Evolutionary conservation across 2,888 invertebrate genomes (phyloP), one percentile per base, ranked within the genome.

Genomic region (Tryphoninae sp.): DNA sequence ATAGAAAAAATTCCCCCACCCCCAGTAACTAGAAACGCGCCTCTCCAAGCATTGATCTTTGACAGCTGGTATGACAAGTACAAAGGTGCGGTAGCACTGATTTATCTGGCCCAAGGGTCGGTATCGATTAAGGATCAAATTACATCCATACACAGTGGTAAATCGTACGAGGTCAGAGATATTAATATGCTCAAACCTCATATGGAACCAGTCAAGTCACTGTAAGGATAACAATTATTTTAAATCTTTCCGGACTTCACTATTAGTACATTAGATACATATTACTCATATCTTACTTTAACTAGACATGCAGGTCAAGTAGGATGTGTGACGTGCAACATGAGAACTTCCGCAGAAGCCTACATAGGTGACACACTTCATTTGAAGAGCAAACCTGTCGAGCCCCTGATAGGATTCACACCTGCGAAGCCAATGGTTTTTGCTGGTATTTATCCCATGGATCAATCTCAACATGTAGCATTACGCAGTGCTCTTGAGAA

Each of bases 1-100:
- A 94, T 99, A 59, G 94, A 95, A 84, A 93, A 93, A 89, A 94
- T 98, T 87, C 98, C 98, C 23, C 94, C 95, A 61, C 97, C 97
- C 0, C 88, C 91, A 45, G 95, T 94, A 0, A 90, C 94, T 83
- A 92, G 94, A 72, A 90, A 93, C 26, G 93, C 93, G 0, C 93
- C 95, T 40, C 95, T 98, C 80, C 95, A 95, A 90, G 97, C 97
- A 0, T 93, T 99, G 59, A 93, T 98, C 77, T 98, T 98, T 92
- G 99, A 99, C 90, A 97, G 97, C 76, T 98, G 97, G 96, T 98
- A 96, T 92, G 97, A 99, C 90, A 95, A 94, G 85, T 98, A 96
- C 89, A 95, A 96, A 89, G 98, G 98, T 0, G 95, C 96, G 0
- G 92, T 98, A 75, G 95, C 96, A 85, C 92, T 97, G 33, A 94